Base-by-base conservation (phyloP, 2,797 vertebrate genomes). In the Takifugu ocellatus region DNA sequence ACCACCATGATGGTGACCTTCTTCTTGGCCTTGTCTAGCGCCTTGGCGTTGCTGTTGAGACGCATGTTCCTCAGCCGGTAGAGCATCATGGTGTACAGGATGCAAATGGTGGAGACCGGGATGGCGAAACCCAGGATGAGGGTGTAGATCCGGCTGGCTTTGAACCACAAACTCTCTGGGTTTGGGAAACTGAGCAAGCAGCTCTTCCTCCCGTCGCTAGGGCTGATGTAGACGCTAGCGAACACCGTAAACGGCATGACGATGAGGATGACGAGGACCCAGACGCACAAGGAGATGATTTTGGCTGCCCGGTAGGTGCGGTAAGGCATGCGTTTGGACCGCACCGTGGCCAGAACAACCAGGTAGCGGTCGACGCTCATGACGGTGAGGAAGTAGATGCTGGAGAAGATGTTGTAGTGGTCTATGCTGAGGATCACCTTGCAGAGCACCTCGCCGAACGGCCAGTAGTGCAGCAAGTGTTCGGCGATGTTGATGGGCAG, bases 371-470 rank as follows among this genome's bases (percentile, higher is more conserved):
- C 94, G 5, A 93, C 78, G 61, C 93, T 95, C 93, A 93, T 94
- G 1, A 93, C 89, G 0, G 93, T 95, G 25, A 94, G 86, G 78
- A 95, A 94, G 17, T 92, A 94, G 71, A 94, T 92, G 44, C 94
- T 94, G 66, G 93, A 95, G 86, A 95, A 96, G 67, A 94, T 94
- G 57, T 94, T 94, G 79, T 93, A 94, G 75, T 93, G 93, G 74
- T 94, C 92, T 0, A 92, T 89, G 74, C 93, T 93, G 14, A 96
- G 79, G 63, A 94, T 94, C 31, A 93, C 61, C 70, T 94, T 94
- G 84, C 94, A 96, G 64, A 95, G 77, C 31, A 91, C 73, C 56
- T 93, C 93, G 0, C 94, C 93, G 0, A 96, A 94, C 0, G 94
- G 94, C 94, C 94, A 94, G 77, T 90, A 89, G 69, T 92, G 91